These are phyloP conservation scores for Plemyria rubiginata DNA, from an alignment of 2,888 invertebrate genomes.

Conservation along the genomic window DNA sequence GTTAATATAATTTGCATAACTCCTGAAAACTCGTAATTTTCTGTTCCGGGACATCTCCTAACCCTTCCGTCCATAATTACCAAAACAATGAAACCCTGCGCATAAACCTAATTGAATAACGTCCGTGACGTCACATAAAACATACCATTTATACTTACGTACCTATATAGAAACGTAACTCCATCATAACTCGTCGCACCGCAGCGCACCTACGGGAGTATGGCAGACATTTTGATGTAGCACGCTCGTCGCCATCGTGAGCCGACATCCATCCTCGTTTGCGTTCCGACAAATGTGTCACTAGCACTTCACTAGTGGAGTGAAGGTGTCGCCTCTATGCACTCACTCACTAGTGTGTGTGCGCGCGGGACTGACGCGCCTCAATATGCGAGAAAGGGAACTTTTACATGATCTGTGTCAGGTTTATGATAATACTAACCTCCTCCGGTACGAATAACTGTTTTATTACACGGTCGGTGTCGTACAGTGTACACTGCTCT, in stretches of 20 bases:
- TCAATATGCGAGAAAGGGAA: neutral
- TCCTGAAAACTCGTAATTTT: conserved; percentile 12
- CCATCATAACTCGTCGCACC: neutral
- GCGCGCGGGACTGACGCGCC: neutral
- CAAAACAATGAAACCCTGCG: conserved; percentile 18
- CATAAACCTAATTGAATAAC: conserved; percentile 23
- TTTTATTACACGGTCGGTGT: neutral
- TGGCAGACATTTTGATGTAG: too few relatives aligned
- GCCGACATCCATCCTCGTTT: too few relatives aligned
- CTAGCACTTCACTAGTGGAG: too few relatives aligned
- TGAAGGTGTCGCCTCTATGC: neutral
- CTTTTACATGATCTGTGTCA: conserved; percentile 1
- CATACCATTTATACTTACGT: neutral
- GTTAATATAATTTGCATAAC: conserved; percentile 16
- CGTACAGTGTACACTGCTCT: neutral
- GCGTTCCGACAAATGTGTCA: too few relatives aligned
- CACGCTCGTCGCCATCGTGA: too few relatives aligned
- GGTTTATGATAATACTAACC: conserved; percentile 10
- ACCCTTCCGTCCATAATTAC: conserved; percentile 13
- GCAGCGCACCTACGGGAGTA: too few relatives aligned
- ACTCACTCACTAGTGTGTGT: neutral
- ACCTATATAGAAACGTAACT: conserved; percentile 9
- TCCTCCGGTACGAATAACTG: conserved; percentile 6
- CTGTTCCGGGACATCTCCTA: conserved; percentile 7
- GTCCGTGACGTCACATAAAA: neutral